Evolutionary conservation across 1,140 invertebrate species (phyloP).

Genomic region (Protaetia brevitarsis): DNA sequence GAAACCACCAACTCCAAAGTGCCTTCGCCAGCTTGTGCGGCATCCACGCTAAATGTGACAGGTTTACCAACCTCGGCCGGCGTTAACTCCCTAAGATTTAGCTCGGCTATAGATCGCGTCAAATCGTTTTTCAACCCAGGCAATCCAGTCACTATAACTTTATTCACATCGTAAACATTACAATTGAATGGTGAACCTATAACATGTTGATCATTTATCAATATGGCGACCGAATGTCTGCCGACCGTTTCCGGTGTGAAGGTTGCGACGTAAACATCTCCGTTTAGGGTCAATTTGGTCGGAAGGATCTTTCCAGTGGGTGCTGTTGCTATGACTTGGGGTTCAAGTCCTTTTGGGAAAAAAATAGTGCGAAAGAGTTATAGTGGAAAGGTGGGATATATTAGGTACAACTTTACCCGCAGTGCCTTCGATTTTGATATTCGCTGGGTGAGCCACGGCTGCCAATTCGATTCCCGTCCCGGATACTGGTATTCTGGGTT

Average conservation of each 20-base stretch:
- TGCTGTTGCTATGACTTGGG: slow-evolving; percentile 70
- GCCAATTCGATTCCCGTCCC: slow-evolving; percentile 60
- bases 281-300: slow-evolving; percentile 58
- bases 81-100: slow-evolving; percentile 54
- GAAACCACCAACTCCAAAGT: slow-evolving; percentile 93
- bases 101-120: slow-evolving; percentile 51
- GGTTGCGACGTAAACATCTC: slow-evolving; percentile 67
- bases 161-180: slow-evolving; percentile 87
- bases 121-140: slow-evolving; percentile 52
- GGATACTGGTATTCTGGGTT: slow-evolving; percentile 53
- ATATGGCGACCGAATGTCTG: slow-evolving; percentile 76
- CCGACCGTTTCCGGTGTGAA: slow-evolving; percentile 84
- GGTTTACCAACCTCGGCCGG: slow-evolving; percentile 75
- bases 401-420: slow-evolving; percentile 50
- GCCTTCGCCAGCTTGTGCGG: slow-evolving; percentile 92
- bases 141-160: slow-evolving; percentile 74
- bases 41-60: slow-evolving; percentile 90
- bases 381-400: not conserved
- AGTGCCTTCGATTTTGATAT: slow-evolving; percentile 56
- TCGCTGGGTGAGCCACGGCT: slow-evolving; percentile 54
- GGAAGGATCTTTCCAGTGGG: slow-evolving; percentile 75
- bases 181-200: slow-evolving; percentile 89
- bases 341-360: slow-evolving; percentile 56
- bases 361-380: slow-evolving; percentile 20
- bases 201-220: slow-evolving; percentile 78